Percentiles rank a stretch among this genome's conserved stretches.
phyloP scores from a whole-genome alignment of 2,113 vertebrate genomes.

The Anguilla rostrata region DNA sequence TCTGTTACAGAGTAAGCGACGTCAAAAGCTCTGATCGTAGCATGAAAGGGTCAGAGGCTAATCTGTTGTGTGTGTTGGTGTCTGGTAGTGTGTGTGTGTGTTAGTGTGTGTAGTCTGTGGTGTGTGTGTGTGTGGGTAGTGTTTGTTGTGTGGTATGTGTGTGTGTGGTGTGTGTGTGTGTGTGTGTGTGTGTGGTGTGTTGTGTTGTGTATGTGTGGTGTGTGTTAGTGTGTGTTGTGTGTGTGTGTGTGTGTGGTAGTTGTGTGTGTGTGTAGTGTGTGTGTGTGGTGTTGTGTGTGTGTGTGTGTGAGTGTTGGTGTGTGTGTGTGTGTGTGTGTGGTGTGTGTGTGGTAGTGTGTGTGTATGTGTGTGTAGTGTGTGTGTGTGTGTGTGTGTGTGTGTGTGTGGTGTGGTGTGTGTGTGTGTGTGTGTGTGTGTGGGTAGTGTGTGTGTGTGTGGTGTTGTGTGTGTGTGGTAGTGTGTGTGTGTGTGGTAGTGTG shows the following conservation, averaged over 20 bases:
- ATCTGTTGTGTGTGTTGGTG: not conserved
- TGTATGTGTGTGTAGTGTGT: not conserved
- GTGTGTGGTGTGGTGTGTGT: no score
- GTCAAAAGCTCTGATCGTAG: no score
- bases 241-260: not conserved
- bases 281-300: no score
- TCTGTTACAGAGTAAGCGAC: no score
- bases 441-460: not conserved
- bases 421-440: not conserved
- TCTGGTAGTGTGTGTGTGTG: not conserved
- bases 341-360: not conserved
- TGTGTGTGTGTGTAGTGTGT: not conserved
- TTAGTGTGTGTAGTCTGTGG: not conserved
- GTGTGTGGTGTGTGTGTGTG: not conserved
- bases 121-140: not conserved
- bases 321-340: not conserved
- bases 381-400: not conserved
- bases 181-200: not conserved
- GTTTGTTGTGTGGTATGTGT: not conserved
- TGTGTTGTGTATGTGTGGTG: not conserved
- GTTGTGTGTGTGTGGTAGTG: not conserved
- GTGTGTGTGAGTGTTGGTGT: not conserved
- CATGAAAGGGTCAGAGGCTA: no score
- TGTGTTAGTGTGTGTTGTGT: not conserved
- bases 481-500: no score